Evolutionary conservation across 2,888 invertebrate genomes (phyloP), one percentile per base, ranked within the genome.

Genomic region (Cremastinae sp.): DNA sequence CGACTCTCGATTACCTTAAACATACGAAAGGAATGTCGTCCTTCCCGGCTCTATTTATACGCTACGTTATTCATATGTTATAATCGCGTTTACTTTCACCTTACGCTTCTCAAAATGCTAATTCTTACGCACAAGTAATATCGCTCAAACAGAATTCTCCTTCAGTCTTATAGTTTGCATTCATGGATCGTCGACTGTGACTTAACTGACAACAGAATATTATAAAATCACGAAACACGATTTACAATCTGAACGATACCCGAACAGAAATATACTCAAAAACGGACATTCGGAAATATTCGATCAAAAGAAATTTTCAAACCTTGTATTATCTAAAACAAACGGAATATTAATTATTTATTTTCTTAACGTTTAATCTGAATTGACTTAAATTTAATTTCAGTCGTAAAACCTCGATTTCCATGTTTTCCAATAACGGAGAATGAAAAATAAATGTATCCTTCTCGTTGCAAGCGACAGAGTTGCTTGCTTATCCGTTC

Each of bases 151-250:
- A 64, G 73, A 76, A 79, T 74, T 78, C 58, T 74, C 68, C 47
- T 74, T 80, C 80, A 80, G 80, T 80, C 80, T 80, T 80, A 70
- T 74, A 68, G 76, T 78, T 79, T 79, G 74, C 69, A 66, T 73
- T 73, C 38, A 54, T 69, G 18, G 51, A 73, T 73, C 54, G 47
- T 69, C 65, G 69, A 59, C 54, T 61, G 76, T 69, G 51, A 69
- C 53, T 28, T 58, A 2, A 16, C 20, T 18, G 43, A 45, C 1
- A 61, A 61, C 41, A 43, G 49, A 10, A 9, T 1, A 45, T 0
- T 7, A 62, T 18, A 47, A 38, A 18, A 45, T n/a, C 0, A 45
- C 14, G 14, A 71, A 62, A 59, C 59, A 54, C 43, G 28, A 49
- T 28, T 28, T 28, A 28, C 2, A 5, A 2, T 5, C 28, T 28